These are phyloP conservation scores for Carcharodon carcharias DNA, from an alignment of 2,797 vertebrate species.

Conservation along the genomic window DNA sequence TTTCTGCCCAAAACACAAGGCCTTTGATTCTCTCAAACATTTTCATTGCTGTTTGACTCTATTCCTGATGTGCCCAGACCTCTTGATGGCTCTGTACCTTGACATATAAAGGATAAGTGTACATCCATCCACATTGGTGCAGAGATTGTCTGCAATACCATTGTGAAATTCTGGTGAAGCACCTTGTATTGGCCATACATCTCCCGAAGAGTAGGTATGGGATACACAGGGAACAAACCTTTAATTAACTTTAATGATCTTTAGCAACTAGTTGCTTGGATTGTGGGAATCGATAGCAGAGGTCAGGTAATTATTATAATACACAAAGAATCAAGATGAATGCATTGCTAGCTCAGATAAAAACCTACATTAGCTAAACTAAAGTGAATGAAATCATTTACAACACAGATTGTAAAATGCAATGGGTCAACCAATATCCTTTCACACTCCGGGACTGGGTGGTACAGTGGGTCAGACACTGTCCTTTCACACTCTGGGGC, in stretches of 20 bases:
- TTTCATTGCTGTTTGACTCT: background rate
- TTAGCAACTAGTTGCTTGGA: too few relatives aligned
- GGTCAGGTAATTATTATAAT: too few relatives aligned
- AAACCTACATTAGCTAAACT: too few relatives aligned
- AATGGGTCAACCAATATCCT: too few relatives aligned
- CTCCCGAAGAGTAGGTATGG: background rate
- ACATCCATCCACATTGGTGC: background rate
- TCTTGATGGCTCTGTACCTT: background rate
- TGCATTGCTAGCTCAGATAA: too few relatives aligned
- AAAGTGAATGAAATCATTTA: too few relatives aligned
- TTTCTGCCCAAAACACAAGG: background rate
- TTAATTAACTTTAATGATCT: background rate
- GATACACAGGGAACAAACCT: background rate
- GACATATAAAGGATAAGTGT: background rate
- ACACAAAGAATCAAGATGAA: too few relatives aligned
- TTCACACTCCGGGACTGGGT: too few relatives aligned
- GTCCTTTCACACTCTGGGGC: too few relatives aligned
- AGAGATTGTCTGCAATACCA: background rate
- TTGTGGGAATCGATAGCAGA: too few relatives aligned
- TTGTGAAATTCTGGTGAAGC: background rate
- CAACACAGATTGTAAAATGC: too few relatives aligned
- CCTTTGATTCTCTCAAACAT: background rate
- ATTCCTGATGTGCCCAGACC: background rate
- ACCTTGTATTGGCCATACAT: background rate
- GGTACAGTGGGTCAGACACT: too few relatives aligned